A percentile compares a stretch with the other conserved stretches of the same genome.
Conservation (phyloP, 37 sponge, comb jelly and placozoan species). For the Crambe crambe region DNA sequence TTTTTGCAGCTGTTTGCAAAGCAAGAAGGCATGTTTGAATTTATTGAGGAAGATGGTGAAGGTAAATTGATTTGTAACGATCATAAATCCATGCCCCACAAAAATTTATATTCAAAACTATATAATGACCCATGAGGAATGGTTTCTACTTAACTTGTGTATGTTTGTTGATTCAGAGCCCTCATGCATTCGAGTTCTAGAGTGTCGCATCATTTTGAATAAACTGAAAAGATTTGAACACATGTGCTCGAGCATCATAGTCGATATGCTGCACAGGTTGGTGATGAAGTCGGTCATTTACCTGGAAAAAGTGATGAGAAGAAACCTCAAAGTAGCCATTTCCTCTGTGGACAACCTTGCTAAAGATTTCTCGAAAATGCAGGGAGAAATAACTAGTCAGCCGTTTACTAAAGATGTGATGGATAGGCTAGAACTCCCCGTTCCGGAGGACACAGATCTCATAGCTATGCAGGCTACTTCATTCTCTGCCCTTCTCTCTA, state of each 20-base stretch:
- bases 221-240: constrained; percentile 19
- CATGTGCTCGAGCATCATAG: constrained; percentile 15
- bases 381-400: not conserved
- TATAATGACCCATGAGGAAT: no score
- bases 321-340: not conserved
- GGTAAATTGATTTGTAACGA: no score
- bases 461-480: not conserved
- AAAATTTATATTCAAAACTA: no score
- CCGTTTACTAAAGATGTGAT: constrained; percentile 14
- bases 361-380: constrained; percentile 14
- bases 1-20: no score
- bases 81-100: no score
- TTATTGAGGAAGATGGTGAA: no score
- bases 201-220: constrained; percentile 20
- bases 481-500: not conserved
- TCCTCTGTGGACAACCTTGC: not conserved
- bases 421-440: not conserved
- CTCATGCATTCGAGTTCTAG: constrained; percentile 10
- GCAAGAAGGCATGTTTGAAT: no score
- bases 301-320: constrained; percentile 6
- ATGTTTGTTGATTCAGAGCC: constrained; percentile 10
- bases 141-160: no score
- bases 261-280: constrained; percentile 30
- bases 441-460: not conserved
- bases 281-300: constrained; percentile 20